phyloP scores from a whole-genome alignment of 1,140 invertebrate species.

The Eufriesea mexicana region DNA sequence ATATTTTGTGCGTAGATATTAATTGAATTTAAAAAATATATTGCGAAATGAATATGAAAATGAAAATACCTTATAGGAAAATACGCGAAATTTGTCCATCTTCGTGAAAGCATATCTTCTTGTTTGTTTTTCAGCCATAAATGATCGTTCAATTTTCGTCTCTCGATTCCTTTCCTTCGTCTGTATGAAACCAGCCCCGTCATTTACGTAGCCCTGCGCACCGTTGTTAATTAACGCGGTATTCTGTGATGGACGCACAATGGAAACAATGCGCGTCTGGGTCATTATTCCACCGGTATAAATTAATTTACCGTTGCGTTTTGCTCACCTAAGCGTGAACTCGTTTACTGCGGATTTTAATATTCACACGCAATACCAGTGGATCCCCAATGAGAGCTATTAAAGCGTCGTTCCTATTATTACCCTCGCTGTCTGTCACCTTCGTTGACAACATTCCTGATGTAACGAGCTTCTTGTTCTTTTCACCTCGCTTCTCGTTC shows the following conservation, averaged over 20 bases:
- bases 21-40: too few relatives aligned
- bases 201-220: background rate
- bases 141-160: background rate
- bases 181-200: background rate
- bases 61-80: too few relatives aligned
- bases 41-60: too few relatives aligned
- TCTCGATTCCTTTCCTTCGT: background rate
- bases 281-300: constrained; percentile 16
- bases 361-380: background rate
- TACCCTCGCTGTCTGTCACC: background rate
- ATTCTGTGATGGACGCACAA: constrained; percentile 7
- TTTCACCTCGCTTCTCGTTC: background rate
- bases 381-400: background rate
- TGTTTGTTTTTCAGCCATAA: background rate
- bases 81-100: too few relatives aligned
- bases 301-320: constrained; percentile 34
- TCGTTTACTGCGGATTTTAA: constrained; percentile 19
- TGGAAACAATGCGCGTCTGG: constrained; percentile 37
- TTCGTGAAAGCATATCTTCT: background rate
- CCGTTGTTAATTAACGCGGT: constrained; percentile 37
- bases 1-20: too few relatives aligned
- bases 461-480: background rate
- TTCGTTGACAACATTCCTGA: background rate
- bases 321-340: constrained; percentile 6
- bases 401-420: background rate